Evolutionary conservation across 2,797 vertebrate genomes (phyloP), one percentile per base, ranked within the genome.

Genomic region (Poeciliopsis paucimaculata): DNA sequence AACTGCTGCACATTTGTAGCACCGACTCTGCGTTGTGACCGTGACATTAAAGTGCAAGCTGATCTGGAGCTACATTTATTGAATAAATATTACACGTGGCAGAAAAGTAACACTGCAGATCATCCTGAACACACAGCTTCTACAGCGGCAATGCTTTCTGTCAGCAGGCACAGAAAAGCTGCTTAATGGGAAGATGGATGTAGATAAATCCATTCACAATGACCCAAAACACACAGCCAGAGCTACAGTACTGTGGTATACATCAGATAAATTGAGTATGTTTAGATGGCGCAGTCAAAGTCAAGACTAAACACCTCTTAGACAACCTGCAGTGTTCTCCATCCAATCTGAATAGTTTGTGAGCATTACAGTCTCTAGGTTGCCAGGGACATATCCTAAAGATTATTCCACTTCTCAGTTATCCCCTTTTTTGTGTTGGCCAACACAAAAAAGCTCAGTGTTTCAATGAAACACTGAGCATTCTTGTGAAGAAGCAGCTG

Each of bases 31-130:
- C 20, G 23, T 68, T 39, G 62, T 53, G 66, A n/a, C 18, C 26
- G 7, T 70, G 43, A 72, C 26, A 46, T 28, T 46, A 72, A 46
- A 72, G 26, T n/a, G 6, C 13, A 28, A 28, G 68, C 43, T 72
- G 68, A 72, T 72, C 15, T 34, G 23, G 36, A 68, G 64, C 64
- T 66, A 20, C 68, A 46, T 72, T 72, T 28, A 28, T 71, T 45
- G 28, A 45, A 28, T 71, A 71, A 71, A 71, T 45, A 41, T 18
- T 18, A 66, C n/a, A 23, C 7, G 41, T 15, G 12, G 41, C 41
- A n/a, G 6, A 43, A 68, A 68, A 43, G 11, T n/a, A 66, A 66
- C 64, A 68, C 36, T 68, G 18, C 36, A 12, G 34, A 71, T 71
- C 26, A 45, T 16, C 68, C 41, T 71, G 23, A 45, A 28, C 39